Evolutionary conservation across 2,888 invertebrate genomes (phyloP), one percentile per base, ranked within the genome.

Genomic region (Hoplodrina ambigua): DNA sequence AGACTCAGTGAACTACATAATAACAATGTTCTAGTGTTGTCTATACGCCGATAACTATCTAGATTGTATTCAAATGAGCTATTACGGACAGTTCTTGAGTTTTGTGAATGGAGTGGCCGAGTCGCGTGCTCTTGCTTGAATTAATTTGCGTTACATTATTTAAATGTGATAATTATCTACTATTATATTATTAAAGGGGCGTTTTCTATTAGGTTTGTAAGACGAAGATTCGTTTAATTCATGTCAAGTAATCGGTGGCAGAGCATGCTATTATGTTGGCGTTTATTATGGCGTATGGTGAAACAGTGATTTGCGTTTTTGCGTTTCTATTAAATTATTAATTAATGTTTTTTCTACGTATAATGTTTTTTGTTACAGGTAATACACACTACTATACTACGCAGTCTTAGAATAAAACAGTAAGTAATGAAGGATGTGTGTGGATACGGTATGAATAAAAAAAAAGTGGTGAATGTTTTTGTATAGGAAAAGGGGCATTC

Each of bases 41-140:
- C 68, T 81, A 72, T 81, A 64, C 64, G 57, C 72, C 74, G 81
- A 84, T 85, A 82, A 74, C 69, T 82, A 87, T 86, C 87, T 87
- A 89, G 89, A 93, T 93, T 93, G 91, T 92, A 93, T 93, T 92
- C 90, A 92, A 93, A 93, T 92, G 86, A 92, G 89, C 88, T 87
- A 90, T 89, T 90, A 89, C 86, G 85, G 90, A 89, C 88, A 89
- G 85, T 88, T 89, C 85, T 87, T 82, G 74, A 89, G 88, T 92
- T 92, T 93, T 88, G 91, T 92, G 90, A 92, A 91, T 91, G 89
- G 85, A 86, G 73, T 87, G 87, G 86, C 81, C 85, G 80, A 86
- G 90, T 91, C 92, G 92, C 91, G 91, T 92, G 91, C 88, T 87
- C 80, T 81, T 76, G 72, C 78, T 81, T 85, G 93, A 91, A 93